These are phyloP conservation scores for Rhyzopertha dominica DNA, from an alignment of 1,140 invertebrate species.

Conservation along the genomic window DNA sequence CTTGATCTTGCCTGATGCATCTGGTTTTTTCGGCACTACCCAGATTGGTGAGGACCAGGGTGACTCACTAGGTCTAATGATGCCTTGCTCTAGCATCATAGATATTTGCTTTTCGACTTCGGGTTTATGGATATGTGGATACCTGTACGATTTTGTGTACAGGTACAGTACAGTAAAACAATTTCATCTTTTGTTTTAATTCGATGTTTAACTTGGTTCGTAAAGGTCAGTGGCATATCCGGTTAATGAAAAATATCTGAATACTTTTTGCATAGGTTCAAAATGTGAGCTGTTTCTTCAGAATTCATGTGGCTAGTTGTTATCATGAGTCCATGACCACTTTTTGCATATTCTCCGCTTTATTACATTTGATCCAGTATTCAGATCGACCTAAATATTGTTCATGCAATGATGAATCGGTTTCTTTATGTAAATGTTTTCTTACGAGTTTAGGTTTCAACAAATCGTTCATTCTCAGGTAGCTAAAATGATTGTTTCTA, in stretches of 20 bases:
- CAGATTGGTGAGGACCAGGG: too few species aligned
- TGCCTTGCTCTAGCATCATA: constrained; percentile 3
- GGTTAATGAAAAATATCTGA: constrained; percentile 15
- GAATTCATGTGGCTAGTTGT: constrained; percentile 10
- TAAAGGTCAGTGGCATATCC: constrained; percentile 11
- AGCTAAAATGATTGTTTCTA: too few species aligned
- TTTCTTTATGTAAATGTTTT: too few species aligned
- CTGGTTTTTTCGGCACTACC: constrained; percentile 38
- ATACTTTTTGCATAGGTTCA: constrained; percentile 3
- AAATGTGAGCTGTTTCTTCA: constrained; percentile 5
- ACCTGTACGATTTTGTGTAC: constrained; percentile 17
- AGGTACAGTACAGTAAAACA: too few species aligned
- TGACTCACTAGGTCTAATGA: too few species aligned
- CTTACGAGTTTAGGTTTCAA: too few species aligned
- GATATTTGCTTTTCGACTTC: constrained; percentile 7
- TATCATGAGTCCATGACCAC: too few species aligned
- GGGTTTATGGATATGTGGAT: constrained; percentile 14
- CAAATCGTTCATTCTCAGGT: too few species aligned
- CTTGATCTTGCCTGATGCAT: constrained; percentile 27
- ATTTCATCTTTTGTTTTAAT: constrained; percentile 16
- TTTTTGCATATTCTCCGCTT: too few species aligned
- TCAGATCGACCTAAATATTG: too few species aligned
- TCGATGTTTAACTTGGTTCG: constrained; percentile 16
- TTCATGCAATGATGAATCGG: too few species aligned
- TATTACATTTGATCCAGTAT: too few species aligned